These are phyloP conservation scores for Cossypha heuglini DNA, from an alignment of 2,797 vertebrate species.

Conservation along the genomic window DNA sequence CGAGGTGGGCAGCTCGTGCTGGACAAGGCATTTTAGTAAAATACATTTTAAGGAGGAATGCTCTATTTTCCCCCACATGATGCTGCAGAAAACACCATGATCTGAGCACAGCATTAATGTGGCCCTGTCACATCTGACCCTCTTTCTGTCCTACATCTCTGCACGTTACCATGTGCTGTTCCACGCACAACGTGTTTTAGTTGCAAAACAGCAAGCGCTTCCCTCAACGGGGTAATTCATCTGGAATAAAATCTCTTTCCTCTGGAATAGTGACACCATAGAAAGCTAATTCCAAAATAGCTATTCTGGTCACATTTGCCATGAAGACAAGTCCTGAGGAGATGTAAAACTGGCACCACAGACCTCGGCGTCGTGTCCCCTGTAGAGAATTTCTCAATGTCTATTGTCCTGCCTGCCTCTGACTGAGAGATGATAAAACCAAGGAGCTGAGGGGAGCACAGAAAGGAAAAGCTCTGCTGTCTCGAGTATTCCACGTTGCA, in stretches of 20 bases:
- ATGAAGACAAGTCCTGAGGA: constrained; percentile 23
- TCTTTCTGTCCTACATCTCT: background rate
- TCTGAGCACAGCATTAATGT: rapidly evolving
- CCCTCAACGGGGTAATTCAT: background rate
- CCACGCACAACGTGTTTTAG: rapidly evolving
- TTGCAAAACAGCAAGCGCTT: background rate
- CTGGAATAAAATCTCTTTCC: constrained; percentile 17
- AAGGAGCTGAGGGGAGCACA: background rate
- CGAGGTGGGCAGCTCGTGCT: background rate
- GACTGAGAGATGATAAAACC: constrained; percentile 53
- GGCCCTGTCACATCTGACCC: background rate
- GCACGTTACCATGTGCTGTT: rapidly evolving
- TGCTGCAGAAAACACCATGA: background rate
- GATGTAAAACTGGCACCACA: constrained; percentile 48
- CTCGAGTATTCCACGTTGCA: background rate
- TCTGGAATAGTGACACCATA: background rate
- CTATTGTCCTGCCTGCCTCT: constrained; percentile 51
- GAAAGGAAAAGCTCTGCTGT: constrained; percentile 46
- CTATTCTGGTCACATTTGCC: constrained; percentile 56
- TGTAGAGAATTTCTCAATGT: constrained; percentile 40
- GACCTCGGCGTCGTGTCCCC: constrained; percentile 4
- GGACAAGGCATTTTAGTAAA: background rate
- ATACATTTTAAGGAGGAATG: background rate
- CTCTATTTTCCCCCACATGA: rapidly evolving
- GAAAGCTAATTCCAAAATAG: constrained; percentile 50